Conservation (phyloP, 1,140 invertebrate genomes). For the Paraescarpia echinospica region DNA sequence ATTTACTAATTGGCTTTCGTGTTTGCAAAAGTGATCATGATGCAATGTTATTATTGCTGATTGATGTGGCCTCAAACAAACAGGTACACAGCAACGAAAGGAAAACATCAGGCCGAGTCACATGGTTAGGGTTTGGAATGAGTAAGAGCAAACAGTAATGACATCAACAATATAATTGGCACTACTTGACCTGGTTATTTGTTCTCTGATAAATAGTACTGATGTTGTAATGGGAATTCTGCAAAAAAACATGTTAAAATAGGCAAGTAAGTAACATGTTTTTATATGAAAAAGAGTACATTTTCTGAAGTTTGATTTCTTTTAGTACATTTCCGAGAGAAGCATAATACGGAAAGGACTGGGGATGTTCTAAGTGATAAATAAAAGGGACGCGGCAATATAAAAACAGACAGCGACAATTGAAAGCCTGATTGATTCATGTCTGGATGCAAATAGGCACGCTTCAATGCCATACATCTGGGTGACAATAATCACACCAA, state of each 20-base stretch:
- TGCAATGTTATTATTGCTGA: neutral
- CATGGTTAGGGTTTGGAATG: neutral
- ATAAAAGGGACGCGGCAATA: neutral
- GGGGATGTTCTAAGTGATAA: neutral
- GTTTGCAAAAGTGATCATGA: neutral
- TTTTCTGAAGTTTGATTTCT: neutral
- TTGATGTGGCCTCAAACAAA: neutral
- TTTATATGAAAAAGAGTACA: neutral
- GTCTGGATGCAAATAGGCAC: constrained; percentile 3
- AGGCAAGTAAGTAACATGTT: neutral
- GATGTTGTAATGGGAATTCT: neutral
- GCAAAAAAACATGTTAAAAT: neutral
- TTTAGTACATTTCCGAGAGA: neutral
- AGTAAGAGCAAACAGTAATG: neutral
- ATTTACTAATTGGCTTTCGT: neutral
- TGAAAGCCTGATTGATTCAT: neutral
- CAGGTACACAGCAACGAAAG: neutral
- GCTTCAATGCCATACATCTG: neutral
- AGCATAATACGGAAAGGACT: neutral
- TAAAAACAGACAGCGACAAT: neutral
- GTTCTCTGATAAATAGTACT: neutral
- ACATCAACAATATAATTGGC: neutral
- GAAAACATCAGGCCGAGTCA: neutral
- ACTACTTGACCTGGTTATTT: neutral
- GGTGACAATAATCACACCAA: neutral